Evolutionary conservation across 2,888 invertebrate species (phyloP).

Genomic region (Eilema caniola): DNA sequence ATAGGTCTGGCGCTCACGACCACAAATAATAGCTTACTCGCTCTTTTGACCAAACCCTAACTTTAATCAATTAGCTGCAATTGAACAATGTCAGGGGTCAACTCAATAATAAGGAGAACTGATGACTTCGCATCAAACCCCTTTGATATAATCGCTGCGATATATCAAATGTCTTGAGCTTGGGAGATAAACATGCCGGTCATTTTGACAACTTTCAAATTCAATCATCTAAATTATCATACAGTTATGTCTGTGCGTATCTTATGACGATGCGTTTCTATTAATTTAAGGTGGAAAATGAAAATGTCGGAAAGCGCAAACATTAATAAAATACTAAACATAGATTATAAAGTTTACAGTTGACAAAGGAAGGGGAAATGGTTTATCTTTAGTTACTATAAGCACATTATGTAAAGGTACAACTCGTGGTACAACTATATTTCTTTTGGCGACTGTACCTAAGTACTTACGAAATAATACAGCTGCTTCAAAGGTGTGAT

Average conservation of each 20-base stretch:
- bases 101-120: background rate
- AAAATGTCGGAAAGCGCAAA: background rate
- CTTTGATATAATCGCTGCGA: background rate
- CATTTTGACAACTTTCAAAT: slow-evolving; percentile 11
- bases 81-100: background rate
- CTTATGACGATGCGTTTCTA: background rate
- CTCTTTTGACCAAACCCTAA: background rate
- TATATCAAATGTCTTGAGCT: background rate
- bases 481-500: too few species aligned
- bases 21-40: too few species aligned
- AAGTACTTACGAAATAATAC: too few species aligned
- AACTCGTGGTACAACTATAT: too few species aligned
- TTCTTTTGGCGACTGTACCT: too few species aligned
- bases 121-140: background rate
- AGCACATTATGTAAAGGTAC: too few species aligned
- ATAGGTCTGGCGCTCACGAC: background rate
- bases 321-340: too few species aligned
- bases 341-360: too few species aligned
- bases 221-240: slow-evolving; percentile 8
- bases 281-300: background rate
- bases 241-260: slow-evolving; percentile 1
- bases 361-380: too few species aligned
- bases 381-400: too few species aligned
- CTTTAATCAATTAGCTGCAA: background rate
- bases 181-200: background rate